Percentiles rank a stretch among this genome's conserved stretches.
Evolutionary conservation across 1,140 invertebrate genomes (phyloP).

Genomic region (Ctenoplectra terminalis): DNA sequence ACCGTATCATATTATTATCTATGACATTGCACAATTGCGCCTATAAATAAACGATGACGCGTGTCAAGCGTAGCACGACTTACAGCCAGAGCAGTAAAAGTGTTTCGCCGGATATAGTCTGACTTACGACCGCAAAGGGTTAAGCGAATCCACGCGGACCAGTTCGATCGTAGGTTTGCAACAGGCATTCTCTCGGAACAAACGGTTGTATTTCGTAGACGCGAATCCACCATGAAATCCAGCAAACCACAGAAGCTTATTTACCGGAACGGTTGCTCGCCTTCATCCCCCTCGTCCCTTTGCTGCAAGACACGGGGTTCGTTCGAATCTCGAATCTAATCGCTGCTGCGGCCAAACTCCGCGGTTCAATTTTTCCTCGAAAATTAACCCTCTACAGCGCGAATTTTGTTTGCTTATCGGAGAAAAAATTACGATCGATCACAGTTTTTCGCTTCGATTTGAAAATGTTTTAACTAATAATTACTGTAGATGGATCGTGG

Average conservation of each 20-base stretch:
- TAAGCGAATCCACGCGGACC: slow-evolving; percentile 4
- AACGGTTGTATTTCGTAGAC: slow-evolving; percentile 34
- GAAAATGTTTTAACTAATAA: no score
- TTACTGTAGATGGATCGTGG: no score
- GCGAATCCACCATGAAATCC: slow-evolving; percentile 45
- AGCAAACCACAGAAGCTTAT: slow-evolving; percentile 47
- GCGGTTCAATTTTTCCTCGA: slow-evolving; percentile 14
- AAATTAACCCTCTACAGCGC: slow-evolving; percentile 8
- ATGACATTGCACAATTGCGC: no score
- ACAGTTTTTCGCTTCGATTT: no score
- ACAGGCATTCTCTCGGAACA: slow-evolving; percentile 22
- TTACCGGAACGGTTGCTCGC: slow-evolving; percentile 41
- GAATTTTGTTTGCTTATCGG: neutral
- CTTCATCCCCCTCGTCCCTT: neutral
- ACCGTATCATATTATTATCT: no score
- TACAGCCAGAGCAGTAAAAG: no score
- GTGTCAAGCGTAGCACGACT: no score
- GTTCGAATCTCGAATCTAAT: slow-evolving; percentile 26
- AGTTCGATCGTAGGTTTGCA: slow-evolving; percentile 30
- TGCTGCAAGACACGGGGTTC: neutral
- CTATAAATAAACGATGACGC: no score
- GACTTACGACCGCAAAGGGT: neutral
- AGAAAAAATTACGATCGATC: no score
- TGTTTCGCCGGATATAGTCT: no score
- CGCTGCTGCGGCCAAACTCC: neutral